These are phyloP conservation scores for Orius laevigatus DNA, from an alignment of 1,140 invertebrate species.

Conservation along the genomic window DNA sequence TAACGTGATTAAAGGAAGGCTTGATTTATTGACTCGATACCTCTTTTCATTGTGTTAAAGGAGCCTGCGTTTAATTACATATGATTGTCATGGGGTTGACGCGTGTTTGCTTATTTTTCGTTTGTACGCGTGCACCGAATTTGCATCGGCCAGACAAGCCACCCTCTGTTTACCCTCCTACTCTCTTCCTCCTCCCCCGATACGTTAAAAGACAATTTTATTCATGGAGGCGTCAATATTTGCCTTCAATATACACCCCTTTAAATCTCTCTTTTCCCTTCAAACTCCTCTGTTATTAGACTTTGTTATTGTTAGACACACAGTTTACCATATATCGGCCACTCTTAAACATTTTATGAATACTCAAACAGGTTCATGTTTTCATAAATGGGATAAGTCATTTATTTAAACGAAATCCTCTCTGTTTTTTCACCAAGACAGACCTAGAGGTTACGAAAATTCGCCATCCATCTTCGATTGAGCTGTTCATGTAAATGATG, in stretches of 20 bases:
- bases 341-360: conserved; percentile 1
- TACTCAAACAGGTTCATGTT: conserved; percentile 1
- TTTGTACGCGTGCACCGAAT: not conserved
- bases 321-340: conserved; percentile 5
- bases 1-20: conserved; percentile 1
- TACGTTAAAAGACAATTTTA: conserved; percentile 13
- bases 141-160: not conserved
- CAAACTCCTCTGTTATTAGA: not conserved
- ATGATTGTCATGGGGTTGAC: conserved; percentile 1
- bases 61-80: conserved; percentile 7
- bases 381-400: no score
- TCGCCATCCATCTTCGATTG: no score
- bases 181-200: not conserved
- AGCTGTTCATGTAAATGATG: no score
- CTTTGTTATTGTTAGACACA: conserved; percentile 8
- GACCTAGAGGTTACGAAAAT: no score
- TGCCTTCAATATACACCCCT: conserved; percentile 6
- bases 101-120: not conserved
- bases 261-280: not conserved
- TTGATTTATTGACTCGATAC: conserved; percentile 7
- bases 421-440: no score
- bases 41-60: no score
- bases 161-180: not conserved
- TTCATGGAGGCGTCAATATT: conserved; percentile 14
- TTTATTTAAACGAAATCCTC: no score